These are phyloP conservation scores for Callyntrura sp. DNA, from an alignment of 2,888 invertebrate genomes.

Conservation along the genomic window DNA sequence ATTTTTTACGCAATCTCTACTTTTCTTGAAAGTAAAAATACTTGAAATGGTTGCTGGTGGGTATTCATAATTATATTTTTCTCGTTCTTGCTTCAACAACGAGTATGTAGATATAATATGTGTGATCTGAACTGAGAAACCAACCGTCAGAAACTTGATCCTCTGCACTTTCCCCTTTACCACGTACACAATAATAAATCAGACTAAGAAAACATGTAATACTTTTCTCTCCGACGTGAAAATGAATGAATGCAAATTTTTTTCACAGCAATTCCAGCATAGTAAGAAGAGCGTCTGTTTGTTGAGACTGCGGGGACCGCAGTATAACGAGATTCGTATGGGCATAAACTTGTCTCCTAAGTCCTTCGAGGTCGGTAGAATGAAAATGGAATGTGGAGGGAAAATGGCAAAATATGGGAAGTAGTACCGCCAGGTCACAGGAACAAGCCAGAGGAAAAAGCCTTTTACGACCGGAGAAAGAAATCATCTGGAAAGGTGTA, in stretches of 20 bases:
- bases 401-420: not conserved
- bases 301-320: not conserved
- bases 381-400: conserved; percentile 1
- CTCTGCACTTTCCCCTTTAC: conserved; percentile 1
- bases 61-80: conserved; percentile 31
- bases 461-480: not conserved
- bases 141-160: conserved; percentile 29
- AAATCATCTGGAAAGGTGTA: conserved; percentile 16
- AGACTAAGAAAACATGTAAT: conserved; percentile 10
- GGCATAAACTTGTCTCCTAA: not conserved
- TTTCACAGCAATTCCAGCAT: not conserved
- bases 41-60: conserved; percentile 13
- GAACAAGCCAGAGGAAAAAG: not conserved
- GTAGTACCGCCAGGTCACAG: not conserved
- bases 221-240: not conserved
- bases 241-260: conserved; percentile 8
- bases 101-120: not conserved
- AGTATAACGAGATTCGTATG: not conserved
- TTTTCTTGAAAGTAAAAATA: conserved; percentile 2
- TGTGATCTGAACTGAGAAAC: conserved; percentile 17
- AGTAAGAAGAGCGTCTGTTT: no score
- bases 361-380: not conserved
- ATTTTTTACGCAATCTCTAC: conserved; percentile 15
- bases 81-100: not conserved
- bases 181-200: conserved; percentile 32